Evolutionary conservation across 92 coral and sea anemone species (phyloP).

Genomic region (Blastomussa wellsi): DNA sequence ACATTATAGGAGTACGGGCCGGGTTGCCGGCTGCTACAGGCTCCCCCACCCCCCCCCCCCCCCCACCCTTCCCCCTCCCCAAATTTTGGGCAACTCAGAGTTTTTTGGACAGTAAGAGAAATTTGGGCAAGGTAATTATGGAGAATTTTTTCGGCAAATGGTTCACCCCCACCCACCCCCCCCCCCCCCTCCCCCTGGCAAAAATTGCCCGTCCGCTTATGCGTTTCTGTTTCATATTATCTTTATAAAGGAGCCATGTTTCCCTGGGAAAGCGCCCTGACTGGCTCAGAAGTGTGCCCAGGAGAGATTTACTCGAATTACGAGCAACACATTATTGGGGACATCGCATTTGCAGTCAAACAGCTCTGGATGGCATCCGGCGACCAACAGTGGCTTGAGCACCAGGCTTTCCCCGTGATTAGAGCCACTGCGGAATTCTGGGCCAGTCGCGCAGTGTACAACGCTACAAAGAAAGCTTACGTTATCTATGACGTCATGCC

Average conservation of each 20-base stretch:
- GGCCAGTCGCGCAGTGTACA: slow-evolving; percentile 87
- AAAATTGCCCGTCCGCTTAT: too few species aligned
- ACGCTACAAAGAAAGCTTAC: slow-evolving; percentile 64
- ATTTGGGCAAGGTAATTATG: too few species aligned
- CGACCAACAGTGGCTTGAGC: slow-evolving; percentile 76
- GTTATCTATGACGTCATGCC: slow-evolving; percentile 93
- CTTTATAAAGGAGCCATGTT: slow-evolving; percentile 84
- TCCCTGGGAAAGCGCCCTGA: slow-evolving; percentile 98
- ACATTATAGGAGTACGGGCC: too few species aligned
- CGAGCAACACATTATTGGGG: slow-evolving; percentile 91
- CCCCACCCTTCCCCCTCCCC: too few species aligned
- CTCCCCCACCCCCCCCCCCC: too few species aligned
- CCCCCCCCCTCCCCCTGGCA: too few species aligned
- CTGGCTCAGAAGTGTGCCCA: slow-evolving; percentile 95
- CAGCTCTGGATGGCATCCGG: slow-evolving; percentile 89
- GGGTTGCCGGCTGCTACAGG: too few species aligned
- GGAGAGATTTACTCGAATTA: slow-evolving; percentile 81
- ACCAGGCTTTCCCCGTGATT: slow-evolving; percentile 66
- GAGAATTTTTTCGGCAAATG: too few species aligned
- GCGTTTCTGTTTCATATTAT: background rate
- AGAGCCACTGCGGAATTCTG: slow-evolving; percentile 93
- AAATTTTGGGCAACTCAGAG: too few species aligned
- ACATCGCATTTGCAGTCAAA: slow-evolving; percentile 91
- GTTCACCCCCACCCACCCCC: too few species aligned
- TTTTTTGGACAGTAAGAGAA: too few species aligned